A percentile compares a stretch with the other conserved stretches of the same genome.
Conservation (phyloP, 1,140 invertebrate species). For the Leptinotarsa lineolata region DNA sequence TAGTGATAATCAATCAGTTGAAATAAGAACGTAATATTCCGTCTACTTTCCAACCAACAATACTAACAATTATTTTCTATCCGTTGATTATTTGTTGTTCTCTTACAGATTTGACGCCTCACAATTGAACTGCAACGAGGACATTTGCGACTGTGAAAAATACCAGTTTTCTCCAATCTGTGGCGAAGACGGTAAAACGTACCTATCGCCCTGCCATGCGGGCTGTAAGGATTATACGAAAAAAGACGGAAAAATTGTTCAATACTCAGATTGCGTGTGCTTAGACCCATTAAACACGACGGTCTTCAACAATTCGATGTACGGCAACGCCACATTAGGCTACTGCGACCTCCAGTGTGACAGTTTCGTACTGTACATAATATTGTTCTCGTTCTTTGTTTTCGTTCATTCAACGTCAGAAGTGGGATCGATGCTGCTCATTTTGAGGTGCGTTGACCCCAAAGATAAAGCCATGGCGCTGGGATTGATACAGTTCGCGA, state of each 20-base stretch:
- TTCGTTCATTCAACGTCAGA: slow-evolving; percentile 91
- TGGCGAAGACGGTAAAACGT: slow-evolving; percentile 76
- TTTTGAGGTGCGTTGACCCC: slow-evolving; percentile 88
- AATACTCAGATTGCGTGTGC: slow-evolving; percentile 80
- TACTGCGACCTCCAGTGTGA: slow-evolving; percentile 79
- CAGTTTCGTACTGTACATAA: slow-evolving; percentile 81
- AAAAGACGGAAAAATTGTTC: slow-evolving; percentile 65
- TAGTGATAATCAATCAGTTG: too few relatives aligned
- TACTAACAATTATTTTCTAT: too few relatives aligned
- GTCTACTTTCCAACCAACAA: too few relatives aligned
- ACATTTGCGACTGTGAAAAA: slow-evolving; percentile 70
- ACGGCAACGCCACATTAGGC: slow-evolving; percentile 63
- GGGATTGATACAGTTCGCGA: slow-evolving; percentile 90
- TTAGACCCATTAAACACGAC: slow-evolving; percentile 59
- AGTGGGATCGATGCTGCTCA: slow-evolving; percentile 87
- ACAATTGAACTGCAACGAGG: slow-evolving; percentile 61
- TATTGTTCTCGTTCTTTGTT: slow-evolving; percentile 85
- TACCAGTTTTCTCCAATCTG: slow-evolving; percentile 83
- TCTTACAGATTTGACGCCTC: slow-evolving; percentile 46
- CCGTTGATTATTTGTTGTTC: neutral
- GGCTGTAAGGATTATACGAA: slow-evolving; percentile 74
- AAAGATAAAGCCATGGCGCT: slow-evolving; percentile 93
- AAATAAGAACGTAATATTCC: too few relatives aligned
- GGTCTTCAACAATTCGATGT: slow-evolving; percentile 39
- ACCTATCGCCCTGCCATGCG: slow-evolving; percentile 87